Conservation (phyloP, 2,113 vertebrate genomes). For the Myrmecophaga tridactyla region DNA sequence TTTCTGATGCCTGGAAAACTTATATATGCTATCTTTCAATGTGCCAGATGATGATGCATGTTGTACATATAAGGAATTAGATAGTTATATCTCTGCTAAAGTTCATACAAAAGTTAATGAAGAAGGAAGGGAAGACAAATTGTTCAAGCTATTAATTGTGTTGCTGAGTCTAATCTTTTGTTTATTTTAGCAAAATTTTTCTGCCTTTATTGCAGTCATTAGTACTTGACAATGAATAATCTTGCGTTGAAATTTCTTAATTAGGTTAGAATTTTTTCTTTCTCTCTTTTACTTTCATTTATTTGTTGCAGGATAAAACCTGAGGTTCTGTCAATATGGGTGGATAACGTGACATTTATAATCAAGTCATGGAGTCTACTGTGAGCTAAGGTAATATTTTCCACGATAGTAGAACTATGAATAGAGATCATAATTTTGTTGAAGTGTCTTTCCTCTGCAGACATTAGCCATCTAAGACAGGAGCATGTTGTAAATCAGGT, state of each 20-base stretch:
- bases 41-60: not conserved
- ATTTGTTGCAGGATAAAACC: constrained; percentile 22
- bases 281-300: too few relatives aligned
- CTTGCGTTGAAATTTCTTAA: constrained; percentile 55
- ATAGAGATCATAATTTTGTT: constrained; percentile 45
- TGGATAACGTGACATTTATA: not conserved
- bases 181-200: constrained; percentile 67
- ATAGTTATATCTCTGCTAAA: not conserved
- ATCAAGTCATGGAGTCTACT: not conserved
- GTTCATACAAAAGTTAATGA: constrained; percentile 37
- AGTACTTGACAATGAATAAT: constrained; percentile 67
- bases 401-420: not conserved
- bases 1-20: not conserved
- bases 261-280: not conserved
- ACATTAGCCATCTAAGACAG: constrained; percentile 15
- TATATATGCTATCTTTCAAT: not conserved
- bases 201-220: constrained; percentile 58
- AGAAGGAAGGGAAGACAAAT: constrained; percentile 45
- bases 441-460: constrained; percentile 33
- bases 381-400: constrained; percentile 8
- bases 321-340: not conserved
- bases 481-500: not conserved
- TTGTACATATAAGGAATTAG: constrained; percentile 23
- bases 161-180: constrained; percentile 58
- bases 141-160: constrained; percentile 58